These are phyloP conservation scores for Athrips mouffetella DNA, from an alignment of 2,888 invertebrate genomes.

Conservation along the genomic window DNA sequence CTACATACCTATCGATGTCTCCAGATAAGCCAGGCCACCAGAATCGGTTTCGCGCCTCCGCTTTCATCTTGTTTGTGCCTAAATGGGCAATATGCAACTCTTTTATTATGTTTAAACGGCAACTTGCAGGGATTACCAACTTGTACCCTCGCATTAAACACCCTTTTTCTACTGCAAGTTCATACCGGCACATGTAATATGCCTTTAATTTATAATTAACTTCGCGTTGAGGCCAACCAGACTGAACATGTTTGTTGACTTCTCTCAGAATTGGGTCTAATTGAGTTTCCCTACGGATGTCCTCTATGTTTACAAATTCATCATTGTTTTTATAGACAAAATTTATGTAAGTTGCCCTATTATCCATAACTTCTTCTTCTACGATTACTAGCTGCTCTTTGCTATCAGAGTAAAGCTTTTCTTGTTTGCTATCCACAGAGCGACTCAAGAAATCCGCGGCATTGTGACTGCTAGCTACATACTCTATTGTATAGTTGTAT, in stretches of 20 bases:
- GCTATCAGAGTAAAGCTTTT: too few relatives aligned
- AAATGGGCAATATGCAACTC: conserved; percentile 16
- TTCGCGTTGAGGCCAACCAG: neutral
- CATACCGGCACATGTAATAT: neutral
- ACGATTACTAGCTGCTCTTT: neutral
- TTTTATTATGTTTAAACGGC: conserved; percentile 3
- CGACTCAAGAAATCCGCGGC: neutral
- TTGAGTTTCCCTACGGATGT: neutral
- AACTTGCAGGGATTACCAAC: too few relatives aligned
- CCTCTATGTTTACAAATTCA: neutral
- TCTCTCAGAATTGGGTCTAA: neutral
- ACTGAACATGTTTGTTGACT: neutral
- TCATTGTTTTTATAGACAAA: neutral
- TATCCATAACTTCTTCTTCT: neutral
- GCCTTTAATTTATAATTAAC: neutral
- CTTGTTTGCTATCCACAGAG: neutral
- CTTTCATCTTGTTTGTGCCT: conserved; percentile 17
- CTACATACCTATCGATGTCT: conserved; percentile 1
- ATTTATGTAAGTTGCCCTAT: conserved; percentile 5
- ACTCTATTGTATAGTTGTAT: conserved; percentile 7
- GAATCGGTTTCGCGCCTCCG: too few relatives aligned
- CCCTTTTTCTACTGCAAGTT: neutral
- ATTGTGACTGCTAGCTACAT: conserved; percentile 6
- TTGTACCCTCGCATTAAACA: too few relatives aligned
- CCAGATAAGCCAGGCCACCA: conserved; percentile 13